These are phyloP conservation scores for Danionella dracula DNA, from an alignment of 2,797 vertebrate species.

Conservation along the genomic window DNA sequence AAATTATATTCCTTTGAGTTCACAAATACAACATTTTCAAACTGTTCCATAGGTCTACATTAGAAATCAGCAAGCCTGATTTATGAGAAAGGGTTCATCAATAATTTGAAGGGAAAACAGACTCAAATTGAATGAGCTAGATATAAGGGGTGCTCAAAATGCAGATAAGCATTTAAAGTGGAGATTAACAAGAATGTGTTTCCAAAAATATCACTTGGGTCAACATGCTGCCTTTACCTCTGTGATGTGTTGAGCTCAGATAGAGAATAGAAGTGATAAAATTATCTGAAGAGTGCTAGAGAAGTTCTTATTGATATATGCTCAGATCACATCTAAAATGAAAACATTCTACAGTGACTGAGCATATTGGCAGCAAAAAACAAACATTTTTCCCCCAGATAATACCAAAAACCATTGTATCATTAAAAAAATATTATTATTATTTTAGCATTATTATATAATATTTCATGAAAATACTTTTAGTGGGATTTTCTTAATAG, in stretches of 20 bases:
- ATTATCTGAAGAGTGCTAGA: not conserved
- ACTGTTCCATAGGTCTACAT: not conserved
- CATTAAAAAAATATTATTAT: no score
- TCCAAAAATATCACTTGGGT: constrained; percentile 19
- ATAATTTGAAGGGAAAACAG: not conserved
- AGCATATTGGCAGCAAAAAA: no score
- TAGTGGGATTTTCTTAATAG: no score
- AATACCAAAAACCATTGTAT: no score
- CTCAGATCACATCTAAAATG: not conserved
- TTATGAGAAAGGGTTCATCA: not conserved
- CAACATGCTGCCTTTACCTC: constrained; percentile 9
- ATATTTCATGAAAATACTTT: no score
- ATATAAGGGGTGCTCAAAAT: no score
- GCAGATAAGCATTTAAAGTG: not conserved
- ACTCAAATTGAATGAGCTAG: not conserved
- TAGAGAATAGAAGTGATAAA: not conserved
- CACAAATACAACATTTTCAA: no score
- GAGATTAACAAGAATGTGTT: constrained; percentile 1
- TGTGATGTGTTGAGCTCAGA: not conserved
- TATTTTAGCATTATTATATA: no score
- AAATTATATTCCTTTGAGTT: no score
- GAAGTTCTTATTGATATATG: not conserved
- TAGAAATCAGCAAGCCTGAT: not conserved
- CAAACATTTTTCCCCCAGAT: no score
- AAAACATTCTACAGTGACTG: no score